These are phyloP conservation scores for Seladonia tumulorum DNA, from an alignment of 2,888 invertebrate genomes.

Conservation along the genomic window DNA sequence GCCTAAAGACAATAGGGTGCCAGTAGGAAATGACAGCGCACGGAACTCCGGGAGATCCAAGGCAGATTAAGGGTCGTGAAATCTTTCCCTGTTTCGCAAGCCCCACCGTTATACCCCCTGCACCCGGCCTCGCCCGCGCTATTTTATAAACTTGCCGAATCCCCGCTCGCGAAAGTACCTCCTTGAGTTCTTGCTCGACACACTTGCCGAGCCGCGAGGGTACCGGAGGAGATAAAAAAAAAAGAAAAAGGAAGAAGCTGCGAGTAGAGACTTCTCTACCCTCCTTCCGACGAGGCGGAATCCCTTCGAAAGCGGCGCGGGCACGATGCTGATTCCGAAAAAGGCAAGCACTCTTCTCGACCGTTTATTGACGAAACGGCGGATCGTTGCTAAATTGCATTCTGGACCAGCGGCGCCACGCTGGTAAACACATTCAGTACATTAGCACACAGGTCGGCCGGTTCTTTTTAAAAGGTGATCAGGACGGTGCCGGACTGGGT, in stretches of 20 bases:
- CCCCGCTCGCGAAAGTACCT: slow-evolving; percentile 66
- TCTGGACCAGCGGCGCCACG: neutral
- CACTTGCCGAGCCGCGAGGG: slow-evolving; percentile 65
- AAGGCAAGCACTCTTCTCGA: slow-evolving; percentile 43
- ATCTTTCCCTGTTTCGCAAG: slow-evolving; percentile 61
- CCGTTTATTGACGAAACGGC: slow-evolving; percentile 44
- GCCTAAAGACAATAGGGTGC: slow-evolving; percentile 79
- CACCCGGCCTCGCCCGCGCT: slow-evolving; percentile 27
- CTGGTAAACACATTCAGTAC: neutral
- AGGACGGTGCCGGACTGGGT: neutral
- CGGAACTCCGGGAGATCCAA: slow-evolving; percentile 70
- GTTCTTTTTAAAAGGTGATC: neutral
- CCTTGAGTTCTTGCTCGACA: slow-evolving; percentile 70
- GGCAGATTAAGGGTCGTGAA: slow-evolving; percentile 76
- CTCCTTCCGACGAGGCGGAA: slow-evolving; percentile 61
- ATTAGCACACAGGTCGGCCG: accelerated
- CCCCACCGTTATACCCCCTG: slow-evolving; percentile 16
- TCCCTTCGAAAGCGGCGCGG: slow-evolving; percentile 61
- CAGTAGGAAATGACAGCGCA: slow-evolving; percentile 73
- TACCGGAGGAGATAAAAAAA: slow-evolving; percentile 47
- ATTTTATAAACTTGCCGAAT: slow-evolving; percentile 77
- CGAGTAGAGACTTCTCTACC: slow-evolving; percentile 1
- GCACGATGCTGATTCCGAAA: slow-evolving; percentile 67
- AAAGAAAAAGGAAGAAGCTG: slow-evolving; percentile 8
- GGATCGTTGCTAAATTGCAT: slow-evolving; percentile 49